A percentile compares a stretch with the other conserved stretches of the same genome.
phyloP scores from a whole-genome alignment of 2,113 vertebrate species.

The Ornithorhynchus anatinus region DNA sequence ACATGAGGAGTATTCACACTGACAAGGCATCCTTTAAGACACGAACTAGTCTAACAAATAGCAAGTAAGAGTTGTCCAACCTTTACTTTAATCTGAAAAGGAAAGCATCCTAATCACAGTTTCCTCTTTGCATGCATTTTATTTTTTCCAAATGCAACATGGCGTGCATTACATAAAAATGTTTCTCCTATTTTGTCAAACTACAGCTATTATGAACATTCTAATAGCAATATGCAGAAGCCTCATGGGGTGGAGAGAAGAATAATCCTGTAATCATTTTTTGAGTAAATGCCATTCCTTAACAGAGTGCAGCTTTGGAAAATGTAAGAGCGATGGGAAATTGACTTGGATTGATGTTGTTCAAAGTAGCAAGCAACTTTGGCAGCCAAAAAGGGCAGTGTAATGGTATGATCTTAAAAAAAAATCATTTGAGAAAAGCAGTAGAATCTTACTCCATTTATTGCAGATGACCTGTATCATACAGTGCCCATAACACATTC shows the following conservation, averaged over 20 bases:
- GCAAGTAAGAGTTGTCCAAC: slow-evolving; percentile 65
- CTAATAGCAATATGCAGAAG: slow-evolving; percentile 69
- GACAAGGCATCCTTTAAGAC: background rate
- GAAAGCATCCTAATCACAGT: slow-evolving; percentile 65
- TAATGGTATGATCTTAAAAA: slow-evolving; percentile 66
- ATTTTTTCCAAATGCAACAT: slow-evolving; percentile 66
- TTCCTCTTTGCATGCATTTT: slow-evolving; percentile 75
- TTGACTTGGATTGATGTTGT: slow-evolving; percentile 30
- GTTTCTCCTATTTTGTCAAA: slow-evolving; percentile 40
- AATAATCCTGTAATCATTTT: slow-evolving; percentile 17
- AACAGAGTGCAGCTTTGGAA: slow-evolving; percentile 58
- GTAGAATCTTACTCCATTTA: background rate
- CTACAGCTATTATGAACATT: slow-evolving; percentile 61
- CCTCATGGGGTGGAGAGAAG: slow-evolving; percentile 65
- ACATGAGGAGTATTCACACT: slow-evolving; percentile 2
- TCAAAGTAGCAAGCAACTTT: slow-evolving; percentile 71
- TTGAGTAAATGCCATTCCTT: slow-evolving; percentile 56
- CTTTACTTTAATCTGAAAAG: slow-evolving; percentile 73
- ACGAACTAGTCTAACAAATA: slow-evolving; percentile 45
- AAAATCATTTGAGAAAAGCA: slow-evolving; percentile 65
- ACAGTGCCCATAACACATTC: slow-evolving; percentile 60
- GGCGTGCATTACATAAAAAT: slow-evolving; percentile 70
- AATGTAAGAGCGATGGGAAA: slow-evolving; percentile 36
- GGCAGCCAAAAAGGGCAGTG: slow-evolving; percentile 69
- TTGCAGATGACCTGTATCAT: background rate